Evolutionary conservation across 1,140 invertebrate genomes (phyloP).

Genomic region (Sinella curviseta): DNA sequence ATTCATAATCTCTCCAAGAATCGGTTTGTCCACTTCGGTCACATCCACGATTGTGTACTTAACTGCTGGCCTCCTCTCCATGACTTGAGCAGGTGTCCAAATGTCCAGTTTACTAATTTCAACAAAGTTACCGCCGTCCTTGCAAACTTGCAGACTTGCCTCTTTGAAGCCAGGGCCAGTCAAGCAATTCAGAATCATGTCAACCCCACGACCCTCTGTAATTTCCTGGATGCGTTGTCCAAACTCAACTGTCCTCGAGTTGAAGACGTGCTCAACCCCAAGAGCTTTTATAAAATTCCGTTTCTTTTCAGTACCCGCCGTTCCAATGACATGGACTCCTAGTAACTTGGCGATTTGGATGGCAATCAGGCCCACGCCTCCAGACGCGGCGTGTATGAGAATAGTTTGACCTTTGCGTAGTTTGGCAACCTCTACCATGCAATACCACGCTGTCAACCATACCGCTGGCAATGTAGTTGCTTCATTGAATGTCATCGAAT

Average conservation of each 20-base stretch:
- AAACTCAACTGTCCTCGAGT: neutral
- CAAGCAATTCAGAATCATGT: constrained; percentile 15
- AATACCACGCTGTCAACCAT: neutral
- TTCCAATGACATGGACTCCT: neutral
- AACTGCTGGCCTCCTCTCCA: neutral
- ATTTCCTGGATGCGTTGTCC: neutral
- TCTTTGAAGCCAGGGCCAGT: constrained; percentile 24
- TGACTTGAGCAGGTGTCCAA: neutral
- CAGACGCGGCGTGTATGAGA: constrained; percentile 16
- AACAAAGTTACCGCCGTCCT: constrained; percentile 11
- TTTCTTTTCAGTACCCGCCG: neutral
- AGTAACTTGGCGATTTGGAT: constrained; percentile 8
- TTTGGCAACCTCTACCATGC: neutral
- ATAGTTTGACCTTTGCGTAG: neutral
- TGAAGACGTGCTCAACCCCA: neutral
- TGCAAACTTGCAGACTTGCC: neutral
- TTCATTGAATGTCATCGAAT: neutral
- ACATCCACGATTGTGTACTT: constrained; percentile 6
- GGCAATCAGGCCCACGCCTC: neutral
- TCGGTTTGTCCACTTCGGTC: neutral
- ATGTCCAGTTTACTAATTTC: constrained; percentile 28
- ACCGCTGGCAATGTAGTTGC: neutral
- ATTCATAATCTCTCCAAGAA: neutral
- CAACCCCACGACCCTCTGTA: constrained; percentile 10
- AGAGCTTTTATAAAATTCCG: neutral